Conservation (phyloP, 2,797 vertebrate genomes). For the Xiphorhynchus erythropygius region DNA sequence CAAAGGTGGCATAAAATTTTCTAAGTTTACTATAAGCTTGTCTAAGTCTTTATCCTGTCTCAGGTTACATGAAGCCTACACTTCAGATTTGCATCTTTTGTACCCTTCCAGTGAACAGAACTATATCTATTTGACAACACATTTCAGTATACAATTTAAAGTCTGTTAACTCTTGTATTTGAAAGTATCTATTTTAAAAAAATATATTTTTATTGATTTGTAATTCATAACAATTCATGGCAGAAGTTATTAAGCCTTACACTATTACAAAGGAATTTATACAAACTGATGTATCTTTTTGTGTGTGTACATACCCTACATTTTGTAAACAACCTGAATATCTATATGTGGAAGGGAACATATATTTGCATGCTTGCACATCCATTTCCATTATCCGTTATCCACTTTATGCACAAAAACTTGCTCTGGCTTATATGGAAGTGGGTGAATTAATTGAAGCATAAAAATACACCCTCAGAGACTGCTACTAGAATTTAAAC, state of each 20-base stretch:
- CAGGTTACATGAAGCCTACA: not conserved
- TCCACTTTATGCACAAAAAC: not conserved
- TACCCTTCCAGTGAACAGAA: not conserved
- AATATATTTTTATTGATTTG: not conserved
- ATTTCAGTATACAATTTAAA: not conserved
- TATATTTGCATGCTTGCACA: not conserved
- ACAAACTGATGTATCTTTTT: not conserved
- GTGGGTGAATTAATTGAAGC: not conserved
- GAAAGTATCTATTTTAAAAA: not conserved
- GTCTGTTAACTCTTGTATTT: not conserved
- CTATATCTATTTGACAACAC: not conserved
- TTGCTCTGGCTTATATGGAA: not conserved
- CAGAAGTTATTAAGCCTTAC: not conserved
- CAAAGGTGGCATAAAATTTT: not conserved
- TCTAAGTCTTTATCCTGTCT: not conserved
- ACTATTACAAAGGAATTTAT: not conserved
- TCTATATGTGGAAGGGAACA: not conserved
- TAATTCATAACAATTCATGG: not conserved
- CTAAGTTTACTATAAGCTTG: not conserved
- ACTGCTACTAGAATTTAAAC: slow-evolving; percentile 1
- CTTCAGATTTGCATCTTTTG: not conserved
- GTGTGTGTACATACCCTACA: not conserved
- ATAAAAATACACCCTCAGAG: slow-evolving; percentile 19
- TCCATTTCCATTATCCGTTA: not conserved
- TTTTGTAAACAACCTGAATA: not conserved